Evolutionary conservation across 2,888 invertebrate species (phyloP).

Genomic region (Hyalella azteca): DNA sequence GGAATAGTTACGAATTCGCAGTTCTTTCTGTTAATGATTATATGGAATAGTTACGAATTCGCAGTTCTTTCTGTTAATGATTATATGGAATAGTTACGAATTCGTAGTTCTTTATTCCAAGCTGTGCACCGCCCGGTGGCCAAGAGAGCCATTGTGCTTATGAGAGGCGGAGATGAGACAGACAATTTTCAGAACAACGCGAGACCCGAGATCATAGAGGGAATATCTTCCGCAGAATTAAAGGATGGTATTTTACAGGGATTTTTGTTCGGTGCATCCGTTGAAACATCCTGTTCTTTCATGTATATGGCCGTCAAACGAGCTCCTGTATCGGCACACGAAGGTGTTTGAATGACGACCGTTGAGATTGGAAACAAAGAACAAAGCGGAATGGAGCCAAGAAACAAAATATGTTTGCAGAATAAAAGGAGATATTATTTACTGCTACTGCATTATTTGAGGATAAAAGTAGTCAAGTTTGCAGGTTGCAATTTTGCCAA

Average conservation of each 20-base stretch:
- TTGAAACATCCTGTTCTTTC: slow-evolving; percentile 30
- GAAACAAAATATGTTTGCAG: no score
- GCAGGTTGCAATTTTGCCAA: no score
- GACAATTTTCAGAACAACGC: slow-evolving; percentile 4
- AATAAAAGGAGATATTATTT: no score
- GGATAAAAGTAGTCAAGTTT: no score
- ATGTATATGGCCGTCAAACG: background rate
- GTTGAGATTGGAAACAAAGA: slow-evolving; percentile 6
- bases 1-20: no score
- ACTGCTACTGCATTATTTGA: no score
- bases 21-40: no score
- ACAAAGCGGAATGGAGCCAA: background rate
- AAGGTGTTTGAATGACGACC: background rate
- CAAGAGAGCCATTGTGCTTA: background rate
- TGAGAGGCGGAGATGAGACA: background rate
- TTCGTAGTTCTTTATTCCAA: no score
- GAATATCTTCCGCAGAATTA: slow-evolving; percentile 8
- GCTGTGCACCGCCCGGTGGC: no score
- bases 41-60: no score
- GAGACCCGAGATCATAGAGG: background rate
- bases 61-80: no score
- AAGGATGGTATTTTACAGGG: slow-evolving; percentile 7
- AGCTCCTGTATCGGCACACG: background rate
- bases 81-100: no score
- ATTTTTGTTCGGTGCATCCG: slow-evolving; percentile 17